Conservation (phyloP, 2,113 vertebrate species). For the Chaetorhynchus papuensis region DNA sequence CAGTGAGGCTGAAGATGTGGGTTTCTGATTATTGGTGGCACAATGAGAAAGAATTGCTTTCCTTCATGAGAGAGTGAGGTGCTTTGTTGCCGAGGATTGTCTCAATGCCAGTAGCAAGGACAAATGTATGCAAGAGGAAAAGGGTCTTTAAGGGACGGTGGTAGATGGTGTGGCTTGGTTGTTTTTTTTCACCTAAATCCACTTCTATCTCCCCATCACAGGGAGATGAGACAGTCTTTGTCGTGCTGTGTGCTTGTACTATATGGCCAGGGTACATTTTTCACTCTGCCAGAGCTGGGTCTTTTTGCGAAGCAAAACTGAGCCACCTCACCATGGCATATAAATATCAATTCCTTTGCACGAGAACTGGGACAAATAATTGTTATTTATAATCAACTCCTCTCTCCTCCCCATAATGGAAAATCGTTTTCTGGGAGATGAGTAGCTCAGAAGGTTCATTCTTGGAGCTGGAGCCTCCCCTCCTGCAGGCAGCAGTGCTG, state of each 20-base stretch:
- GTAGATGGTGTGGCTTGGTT: background rate
- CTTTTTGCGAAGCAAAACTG: background rate
- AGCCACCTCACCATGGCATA: background rate
- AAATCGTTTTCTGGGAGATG: background rate
- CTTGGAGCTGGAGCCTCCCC: background rate
- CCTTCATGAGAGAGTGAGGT: slow-evolving; percentile 24
- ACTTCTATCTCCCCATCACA: background rate
- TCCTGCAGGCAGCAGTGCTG: background rate
- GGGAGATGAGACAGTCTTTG: background rate
- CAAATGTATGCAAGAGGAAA: slow-evolving; percentile 34
- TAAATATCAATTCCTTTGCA: background rate
- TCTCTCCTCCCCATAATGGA: background rate
- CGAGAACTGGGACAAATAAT: background rate
- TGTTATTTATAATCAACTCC: background rate
- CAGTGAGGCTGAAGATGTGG: slow-evolving; percentile 57
- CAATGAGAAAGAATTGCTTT: slow-evolving; percentile 54
- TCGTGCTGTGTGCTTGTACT: background rate
- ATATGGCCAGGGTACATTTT: background rate
- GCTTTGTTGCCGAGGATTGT: slow-evolving; percentile 38
- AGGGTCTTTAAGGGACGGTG: slow-evolving; percentile 16
- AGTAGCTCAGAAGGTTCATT: background rate
- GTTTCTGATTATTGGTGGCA: slow-evolving; percentile 61
- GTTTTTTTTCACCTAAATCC: background rate
- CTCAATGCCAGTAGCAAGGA: slow-evolving; percentile 37
- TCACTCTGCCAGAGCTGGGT: background rate